Conservation (phyloP, 2,888 invertebrate species). For the Caenorhabditis sp. region DNA sequence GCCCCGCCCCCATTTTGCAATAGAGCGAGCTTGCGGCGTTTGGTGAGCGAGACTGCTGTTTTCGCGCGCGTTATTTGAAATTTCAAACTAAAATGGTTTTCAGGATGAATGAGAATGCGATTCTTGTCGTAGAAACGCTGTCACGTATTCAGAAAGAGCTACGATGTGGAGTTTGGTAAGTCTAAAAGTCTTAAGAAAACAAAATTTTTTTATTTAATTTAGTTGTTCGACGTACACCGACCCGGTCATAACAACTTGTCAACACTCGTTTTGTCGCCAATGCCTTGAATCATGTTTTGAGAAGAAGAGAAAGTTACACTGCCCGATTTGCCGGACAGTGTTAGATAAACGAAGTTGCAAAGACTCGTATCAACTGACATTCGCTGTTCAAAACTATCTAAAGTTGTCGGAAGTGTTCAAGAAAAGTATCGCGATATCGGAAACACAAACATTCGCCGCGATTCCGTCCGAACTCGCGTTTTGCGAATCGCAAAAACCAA, state of each 20-base stretch:
- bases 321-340: conserved; percentile 51
- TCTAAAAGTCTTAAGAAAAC: conserved; percentile 3
- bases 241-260: conserved; percentile 48
- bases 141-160: conserved; percentile 43
- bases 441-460: conserved; percentile 5
- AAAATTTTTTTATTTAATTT: no score
- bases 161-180: conserved; percentile 53
- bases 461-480: conserved; percentile 38
- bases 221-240: conserved; percentile 53
- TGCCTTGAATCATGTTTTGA: conserved; percentile 41
- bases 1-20: conserved; percentile 15
- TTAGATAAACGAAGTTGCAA: conserved; percentile 43
- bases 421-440: conserved; percentile 17
- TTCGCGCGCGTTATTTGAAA: neutral
- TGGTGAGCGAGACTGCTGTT: neutral
- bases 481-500: conserved; percentile 39
- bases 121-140: conserved; percentile 12
- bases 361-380: conserved; percentile 22
- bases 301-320: conserved; percentile 39
- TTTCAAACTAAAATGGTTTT: neutral
- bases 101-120: conserved; percentile 21
- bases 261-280: conserved; percentile 48
- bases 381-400: conserved; percentile 37
- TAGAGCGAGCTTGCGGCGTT: conserved; percentile 19
- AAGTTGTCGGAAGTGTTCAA: conserved; percentile 40